Evolutionary conservation across 1,140 invertebrate species (phyloP).

Genomic region (Pentalonia nigronervosa): DNA sequence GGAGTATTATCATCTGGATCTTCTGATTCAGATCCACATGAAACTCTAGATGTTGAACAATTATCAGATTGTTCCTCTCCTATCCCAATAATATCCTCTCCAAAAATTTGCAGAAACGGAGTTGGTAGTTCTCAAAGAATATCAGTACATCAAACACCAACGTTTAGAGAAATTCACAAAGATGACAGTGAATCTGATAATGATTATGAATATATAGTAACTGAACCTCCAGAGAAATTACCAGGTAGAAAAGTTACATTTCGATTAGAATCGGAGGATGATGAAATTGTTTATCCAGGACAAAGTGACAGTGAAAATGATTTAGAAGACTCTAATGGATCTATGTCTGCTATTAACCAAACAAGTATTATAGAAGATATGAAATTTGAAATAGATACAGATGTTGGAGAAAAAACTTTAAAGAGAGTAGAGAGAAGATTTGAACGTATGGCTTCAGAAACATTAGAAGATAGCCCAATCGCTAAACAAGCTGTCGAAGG

Average conservation of each 20-base stretch:
- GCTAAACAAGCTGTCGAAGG: slow-evolving; percentile 62
- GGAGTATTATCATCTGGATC: slow-evolving; percentile 49
- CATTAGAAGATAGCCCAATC: slow-evolving; percentile 60
- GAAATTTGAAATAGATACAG: slow-evolving; percentile 24
- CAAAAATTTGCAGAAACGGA: slow-evolving; percentile 59
- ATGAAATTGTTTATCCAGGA: slow-evolving; percentile 56
- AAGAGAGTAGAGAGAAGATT: slow-evolving; percentile 68
- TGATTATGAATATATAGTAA: slow-evolving; percentile 51
- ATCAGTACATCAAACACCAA: slow-evolving; percentile 60
- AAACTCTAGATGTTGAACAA: slow-evolving; percentile 21
- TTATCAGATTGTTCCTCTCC: not conserved
- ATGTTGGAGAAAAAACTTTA: slow-evolving; percentile 43
- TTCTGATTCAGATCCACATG: slow-evolving; percentile 52
- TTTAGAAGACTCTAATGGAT: not conserved
- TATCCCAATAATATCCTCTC: slow-evolving; percentile 50
- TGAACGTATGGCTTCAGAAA: slow-evolving; percentile 68
- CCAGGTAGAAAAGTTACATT: slow-evolving; percentile 53
- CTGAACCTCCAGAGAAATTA: slow-evolving; percentile 50
- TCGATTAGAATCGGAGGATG: slow-evolving; percentile 57
- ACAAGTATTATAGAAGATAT: not conserved
- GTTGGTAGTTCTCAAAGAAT: slow-evolving; percentile 61
- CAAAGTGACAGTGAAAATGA: slow-evolving; percentile 55
- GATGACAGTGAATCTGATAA: slow-evolving; percentile 52
- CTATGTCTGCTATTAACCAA: not conserved
- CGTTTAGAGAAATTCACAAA: slow-evolving; percentile 58